Percentiles rank a stretch among this genome's conserved stretches.
phyloP scores from a whole-genome alignment of 64 coral and sea anemone genomes.

The Pocillopora verrucosa region DNA sequence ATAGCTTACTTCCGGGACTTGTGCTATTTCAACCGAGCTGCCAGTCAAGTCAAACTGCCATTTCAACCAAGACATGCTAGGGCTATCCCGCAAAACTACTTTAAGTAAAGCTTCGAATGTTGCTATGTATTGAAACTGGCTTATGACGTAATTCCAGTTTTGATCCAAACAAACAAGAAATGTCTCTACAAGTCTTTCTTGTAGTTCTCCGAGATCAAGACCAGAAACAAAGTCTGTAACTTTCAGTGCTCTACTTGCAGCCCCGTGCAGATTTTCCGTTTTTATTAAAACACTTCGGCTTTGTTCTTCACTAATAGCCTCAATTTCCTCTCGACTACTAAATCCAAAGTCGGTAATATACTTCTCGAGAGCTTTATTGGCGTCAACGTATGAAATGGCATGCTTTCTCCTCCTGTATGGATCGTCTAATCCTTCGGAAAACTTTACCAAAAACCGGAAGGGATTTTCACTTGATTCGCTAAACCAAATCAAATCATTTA shows the following conservation, averaged over 20 bases:
- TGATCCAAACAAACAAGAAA: slow-evolving; percentile 23
- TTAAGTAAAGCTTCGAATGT: slow-evolving; percentile 31
- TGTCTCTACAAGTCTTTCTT: slow-evolving; percentile 7
- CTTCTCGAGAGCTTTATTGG: slow-evolving; percentile 1
- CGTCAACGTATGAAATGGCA: slow-evolving; percentile 5
- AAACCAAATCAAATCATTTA: slow-evolving; percentile 8
- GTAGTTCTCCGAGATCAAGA: slow-evolving; percentile 15
- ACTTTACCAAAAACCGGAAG: slow-evolving; percentile 9
- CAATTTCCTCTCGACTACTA: neutral
- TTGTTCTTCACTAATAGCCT: neutral
- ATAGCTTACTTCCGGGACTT: slow-evolving; percentile 34
- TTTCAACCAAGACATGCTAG: slow-evolving; percentile 20
- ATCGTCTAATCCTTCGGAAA: neutral
- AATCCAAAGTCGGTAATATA: slow-evolving; percentile 27
- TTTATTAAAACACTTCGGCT: neutral
- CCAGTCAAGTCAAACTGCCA: slow-evolving; percentile 42
- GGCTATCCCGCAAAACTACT: slow-evolving; percentile 6
- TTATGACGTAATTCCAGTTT: neutral
- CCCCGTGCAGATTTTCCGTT: slow-evolving; percentile 19
- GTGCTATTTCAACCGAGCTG: neutral
- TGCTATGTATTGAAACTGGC: neutral
- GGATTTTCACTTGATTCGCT: slow-evolving; percentile 32
- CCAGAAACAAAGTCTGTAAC: slow-evolving; percentile 24
- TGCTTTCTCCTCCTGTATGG: neutral
- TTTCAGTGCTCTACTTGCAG: slow-evolving; percentile 10